These are phyloP conservation scores for Listronotus oregonensis DNA, from an alignment of 1,140 invertebrate genomes.

Conservation along the genomic window DNA sequence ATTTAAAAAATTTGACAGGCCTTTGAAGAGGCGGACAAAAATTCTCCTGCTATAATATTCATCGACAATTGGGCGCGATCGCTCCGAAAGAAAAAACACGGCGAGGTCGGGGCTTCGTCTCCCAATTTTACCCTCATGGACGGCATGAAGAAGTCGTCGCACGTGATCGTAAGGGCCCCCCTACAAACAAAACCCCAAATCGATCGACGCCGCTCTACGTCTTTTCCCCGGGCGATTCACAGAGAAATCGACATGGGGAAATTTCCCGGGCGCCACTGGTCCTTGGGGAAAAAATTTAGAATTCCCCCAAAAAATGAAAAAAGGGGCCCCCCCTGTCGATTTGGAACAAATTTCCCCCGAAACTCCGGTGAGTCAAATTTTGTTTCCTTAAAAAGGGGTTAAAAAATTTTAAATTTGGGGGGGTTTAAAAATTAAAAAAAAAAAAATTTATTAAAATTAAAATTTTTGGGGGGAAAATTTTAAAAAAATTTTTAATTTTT, in stretches of 20 bases:
- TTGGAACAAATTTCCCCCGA: constrained; percentile 96
- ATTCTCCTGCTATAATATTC: constrained; percentile 98
- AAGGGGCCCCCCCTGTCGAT: constrained; percentile 96
- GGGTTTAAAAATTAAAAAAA: no score
- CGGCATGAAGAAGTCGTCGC: constrained; percentile 97
- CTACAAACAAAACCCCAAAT: constrained; percentile 99
- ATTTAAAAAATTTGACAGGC: constrained; percentile 61
- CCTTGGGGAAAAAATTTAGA: constrained; percentile 86
- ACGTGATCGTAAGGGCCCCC: constrained; percentile 99
- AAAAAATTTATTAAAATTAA: no score
- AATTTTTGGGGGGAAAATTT: no score
- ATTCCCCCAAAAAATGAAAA: constrained; percentile 99
- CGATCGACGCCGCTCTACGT: constrained; percentile 95
- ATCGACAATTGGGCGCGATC: constrained; percentile 99
- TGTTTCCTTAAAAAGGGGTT: no score
- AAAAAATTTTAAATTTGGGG: no score
- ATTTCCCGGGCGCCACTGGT: constrained; percentile 97
- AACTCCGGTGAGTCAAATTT: constrained; percentile 75
- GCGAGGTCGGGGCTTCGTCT: constrained; percentile 99
- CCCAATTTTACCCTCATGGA: constrained; percentile 99
- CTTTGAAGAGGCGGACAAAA: constrained; percentile 99
- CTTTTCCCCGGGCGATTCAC: constrained; percentile 98
- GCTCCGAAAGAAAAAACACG: constrained; percentile 99
- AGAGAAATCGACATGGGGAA: constrained; percentile 99
- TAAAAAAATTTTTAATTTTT: no score